A percentile compares a stretch with the other conserved stretches of the same genome.
Conservation (phyloP, 2,113 vertebrate species). For the Barnardius zonarius region DNA sequence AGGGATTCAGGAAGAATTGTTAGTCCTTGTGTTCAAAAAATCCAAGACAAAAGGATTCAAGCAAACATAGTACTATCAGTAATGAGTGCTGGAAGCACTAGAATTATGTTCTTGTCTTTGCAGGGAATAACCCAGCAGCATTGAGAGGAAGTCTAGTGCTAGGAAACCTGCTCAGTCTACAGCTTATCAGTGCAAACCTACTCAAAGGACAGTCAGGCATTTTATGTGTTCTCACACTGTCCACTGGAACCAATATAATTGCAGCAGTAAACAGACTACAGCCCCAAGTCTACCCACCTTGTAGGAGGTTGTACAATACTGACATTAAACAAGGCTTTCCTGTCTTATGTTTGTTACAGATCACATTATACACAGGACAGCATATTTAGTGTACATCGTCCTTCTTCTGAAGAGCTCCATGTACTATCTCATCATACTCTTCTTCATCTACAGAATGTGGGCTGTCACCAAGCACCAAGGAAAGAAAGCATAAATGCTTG, state of each 20-base stretch:
- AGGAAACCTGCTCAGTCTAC: background rate
- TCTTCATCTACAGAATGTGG: slow-evolving; percentile 29
- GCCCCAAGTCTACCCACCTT: background rate
- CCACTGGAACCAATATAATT: background rate
- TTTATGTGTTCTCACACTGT: background rate
- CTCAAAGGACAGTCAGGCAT: background rate
- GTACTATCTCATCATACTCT: slow-evolving; percentile 28
- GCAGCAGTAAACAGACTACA: background rate
- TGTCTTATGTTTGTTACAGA: slow-evolving; percentile 16
- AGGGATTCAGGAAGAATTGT: background rate
- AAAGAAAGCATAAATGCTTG: background rate
- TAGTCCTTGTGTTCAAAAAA: background rate
- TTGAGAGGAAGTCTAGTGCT: background rate
- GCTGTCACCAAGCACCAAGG: background rate
- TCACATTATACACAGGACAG: slow-evolving; percentile 31
- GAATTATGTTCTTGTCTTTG: background rate
- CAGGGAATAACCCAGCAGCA: background rate
- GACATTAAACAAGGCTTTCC: background rate
- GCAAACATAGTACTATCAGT: rapidly evolving
- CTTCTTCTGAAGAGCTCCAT: slow-evolving; percentile 69
- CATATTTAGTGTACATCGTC: slow-evolving; percentile 58
- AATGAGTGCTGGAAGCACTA: background rate
- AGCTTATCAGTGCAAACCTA: background rate
- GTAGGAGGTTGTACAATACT: background rate
- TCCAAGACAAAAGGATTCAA: background rate